phyloP scores from a whole-genome alignment of 2,113 vertebrate genomes.

The Baryphthengus martii region DNA sequence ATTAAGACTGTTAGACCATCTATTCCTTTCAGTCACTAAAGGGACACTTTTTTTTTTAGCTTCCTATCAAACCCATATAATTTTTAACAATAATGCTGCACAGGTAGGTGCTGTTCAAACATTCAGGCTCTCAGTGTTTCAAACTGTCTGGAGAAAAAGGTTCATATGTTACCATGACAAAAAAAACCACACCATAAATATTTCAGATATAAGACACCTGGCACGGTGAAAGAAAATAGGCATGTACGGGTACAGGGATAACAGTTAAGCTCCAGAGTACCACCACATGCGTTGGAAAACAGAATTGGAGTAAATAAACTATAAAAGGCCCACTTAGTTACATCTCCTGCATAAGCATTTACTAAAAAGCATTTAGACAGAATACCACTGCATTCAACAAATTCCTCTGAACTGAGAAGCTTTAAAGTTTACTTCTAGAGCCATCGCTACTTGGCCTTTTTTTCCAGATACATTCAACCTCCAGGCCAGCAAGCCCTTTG shows the following conservation, averaged over 20 bases:
- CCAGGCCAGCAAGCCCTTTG: neutral
- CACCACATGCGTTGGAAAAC: neutral
- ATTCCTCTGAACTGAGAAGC: neutral
- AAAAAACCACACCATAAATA: neutral
- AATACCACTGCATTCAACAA: neutral
- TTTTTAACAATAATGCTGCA: neutral
- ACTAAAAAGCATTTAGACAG: neutral
- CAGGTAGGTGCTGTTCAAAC: neutral
- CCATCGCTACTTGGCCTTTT: neutral
- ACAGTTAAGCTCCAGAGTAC: neutral
- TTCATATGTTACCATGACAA: neutral
- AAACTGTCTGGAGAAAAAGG: neutral
- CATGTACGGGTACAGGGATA: accelerated
- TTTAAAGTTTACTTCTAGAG: neutral
- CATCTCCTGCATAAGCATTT: neutral
- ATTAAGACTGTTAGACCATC: neutral
- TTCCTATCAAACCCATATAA: neutral
- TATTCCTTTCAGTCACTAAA: neutral
- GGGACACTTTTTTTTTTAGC: neutral
- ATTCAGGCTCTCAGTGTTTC: accelerated
- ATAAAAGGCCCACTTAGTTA: neutral
- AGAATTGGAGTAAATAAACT: neutral
- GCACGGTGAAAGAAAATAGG: neutral
- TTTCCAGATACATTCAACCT: neutral
- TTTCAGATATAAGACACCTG: neutral